Evolutionary conservation across 2,888 invertebrate species (phyloP).

Genomic region (Xestia xanthographa): DNA sequence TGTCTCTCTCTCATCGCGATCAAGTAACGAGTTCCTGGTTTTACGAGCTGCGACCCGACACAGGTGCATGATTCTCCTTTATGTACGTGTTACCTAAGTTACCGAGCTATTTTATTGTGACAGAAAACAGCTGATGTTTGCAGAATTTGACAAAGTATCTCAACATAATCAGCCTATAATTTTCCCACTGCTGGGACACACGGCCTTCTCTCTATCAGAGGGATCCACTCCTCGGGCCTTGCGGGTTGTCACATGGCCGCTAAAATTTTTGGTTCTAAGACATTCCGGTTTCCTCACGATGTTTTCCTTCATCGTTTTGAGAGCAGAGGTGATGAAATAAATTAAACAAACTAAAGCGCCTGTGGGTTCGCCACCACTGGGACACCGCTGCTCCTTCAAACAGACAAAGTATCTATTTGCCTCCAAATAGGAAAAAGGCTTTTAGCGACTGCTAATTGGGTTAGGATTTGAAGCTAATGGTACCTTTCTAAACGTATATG

Average conservation of each 20-base stretch:
- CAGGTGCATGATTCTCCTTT: slow-evolving; percentile 52
- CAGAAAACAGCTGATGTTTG: slow-evolving; percentile 25
- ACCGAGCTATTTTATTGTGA: slow-evolving; percentile 29
- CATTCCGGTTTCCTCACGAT: no score
- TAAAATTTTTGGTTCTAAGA: no score
- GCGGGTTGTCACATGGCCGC: no score
- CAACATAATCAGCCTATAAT: no score
- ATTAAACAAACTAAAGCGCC: no score
- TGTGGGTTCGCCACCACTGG: no score
- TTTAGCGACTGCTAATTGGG: slow-evolving; percentile 26
- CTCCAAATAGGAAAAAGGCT: not conserved
- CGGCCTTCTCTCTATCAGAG: no score
- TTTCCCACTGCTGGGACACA: no score
- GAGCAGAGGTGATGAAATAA: no score
- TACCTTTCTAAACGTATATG: slow-evolving; percentile 25
- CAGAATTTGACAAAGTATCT: slow-evolving; percentile 6
- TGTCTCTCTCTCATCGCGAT: slow-evolving; percentile 32
- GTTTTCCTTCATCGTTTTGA: no score
- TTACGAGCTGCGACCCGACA: slow-evolving; percentile 52
- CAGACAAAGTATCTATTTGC: not conserved
- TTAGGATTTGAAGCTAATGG: slow-evolving; percentile 5
- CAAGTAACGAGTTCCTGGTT: slow-evolving; percentile 57
- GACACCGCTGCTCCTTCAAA: no score
- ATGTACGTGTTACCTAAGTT: slow-evolving; percentile 31
- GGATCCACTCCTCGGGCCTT: no score